Evolutionary conservation across 2,888 invertebrate genomes (phyloP).

Genomic region (Plebejus melissa): DNA sequence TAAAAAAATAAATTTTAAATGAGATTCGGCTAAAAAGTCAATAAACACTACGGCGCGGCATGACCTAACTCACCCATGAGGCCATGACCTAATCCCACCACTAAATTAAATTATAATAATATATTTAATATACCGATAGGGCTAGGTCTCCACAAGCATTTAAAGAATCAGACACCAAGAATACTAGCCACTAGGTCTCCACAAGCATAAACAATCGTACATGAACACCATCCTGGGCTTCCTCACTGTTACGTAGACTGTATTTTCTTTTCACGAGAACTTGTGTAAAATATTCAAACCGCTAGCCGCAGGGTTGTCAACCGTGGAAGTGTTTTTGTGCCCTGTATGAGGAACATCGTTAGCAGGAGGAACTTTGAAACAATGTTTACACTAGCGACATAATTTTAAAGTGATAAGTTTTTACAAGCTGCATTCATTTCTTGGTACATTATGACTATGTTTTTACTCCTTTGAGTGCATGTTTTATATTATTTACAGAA

Average conservation of each 20-base stretch:
- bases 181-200: neutral
- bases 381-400: conserved; percentile 32
- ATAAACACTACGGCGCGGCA: too few species aligned
- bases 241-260: neutral
- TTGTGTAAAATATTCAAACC: conserved; percentile 16
- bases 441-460: neutral
- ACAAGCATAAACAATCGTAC: neutral
- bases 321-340: conserved; percentile 6
- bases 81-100: too few species aligned
- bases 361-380: conserved; percentile 26
- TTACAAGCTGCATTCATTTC: neutral
- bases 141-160: neutral
- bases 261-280: conserved; percentile 9
- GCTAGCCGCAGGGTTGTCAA: conserved; percentile 17
- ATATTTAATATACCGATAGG: neutral
- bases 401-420: conserved; percentile 9
- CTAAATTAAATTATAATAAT: too few species aligned
- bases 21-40: too few species aligned
- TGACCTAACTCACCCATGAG: too few species aligned
- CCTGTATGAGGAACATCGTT: neutral
- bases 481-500: neutral
- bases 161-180: neutral
- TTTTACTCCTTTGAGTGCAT: too few species aligned
- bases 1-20: too few species aligned
- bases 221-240: neutral